Base-by-base conservation (phyloP, 2,797 vertebrate genomes). In the Phataginus tricuspis region DNA sequence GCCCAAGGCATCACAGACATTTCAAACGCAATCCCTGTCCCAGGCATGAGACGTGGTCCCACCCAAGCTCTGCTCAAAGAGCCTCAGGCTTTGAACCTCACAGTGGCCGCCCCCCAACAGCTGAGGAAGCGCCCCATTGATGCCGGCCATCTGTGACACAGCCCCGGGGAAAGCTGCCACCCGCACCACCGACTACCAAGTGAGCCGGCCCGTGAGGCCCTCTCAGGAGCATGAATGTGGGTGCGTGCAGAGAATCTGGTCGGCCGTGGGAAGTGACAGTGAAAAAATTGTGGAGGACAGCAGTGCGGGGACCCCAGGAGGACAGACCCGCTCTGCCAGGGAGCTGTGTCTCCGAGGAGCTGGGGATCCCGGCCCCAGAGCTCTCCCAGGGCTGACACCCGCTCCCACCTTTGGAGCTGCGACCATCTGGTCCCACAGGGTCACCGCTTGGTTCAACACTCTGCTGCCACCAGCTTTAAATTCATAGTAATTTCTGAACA, bases 361-460 rank as follows among this genome's bases (percentile, higher is more conserved):
- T 23, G 59, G 18, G 37, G 15, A 10, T 11, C 37, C 92, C 0
- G 2, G 14, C 49, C 10, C 7, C 5, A 1, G 42, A n/a, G 37
- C 11, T 27, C 53, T 45, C 39, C 31, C 13, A 49, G 64, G 51
- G 10, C 0, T 0, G 37, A 64, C 1, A 0, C 45, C 34, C 0
- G 15, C 7, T 25, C 49, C 53, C 12, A 4, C 16, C 45, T n/a
- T 21, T 18, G 25, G 55, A 18, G 16, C 8, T 3, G 14, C 1
- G 15, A 19, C 51, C 45, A 45, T 45, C 42, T 29, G 5, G 11
- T 37, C 55, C 39, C 21, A 31, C 2, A 3, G 25, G 3, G 3
- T 18, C 1, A 64, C 21, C 11, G 2, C 53, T 49, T 18, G 7
- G 3, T 2, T 57, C 18, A 27, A 63, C 0, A 2, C 16, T 71